Percentiles rank a stretch among this genome's conserved stretches.
Conservation (phyloP, 2,888 invertebrate genomes). For the Parnassius orleans region DNA sequence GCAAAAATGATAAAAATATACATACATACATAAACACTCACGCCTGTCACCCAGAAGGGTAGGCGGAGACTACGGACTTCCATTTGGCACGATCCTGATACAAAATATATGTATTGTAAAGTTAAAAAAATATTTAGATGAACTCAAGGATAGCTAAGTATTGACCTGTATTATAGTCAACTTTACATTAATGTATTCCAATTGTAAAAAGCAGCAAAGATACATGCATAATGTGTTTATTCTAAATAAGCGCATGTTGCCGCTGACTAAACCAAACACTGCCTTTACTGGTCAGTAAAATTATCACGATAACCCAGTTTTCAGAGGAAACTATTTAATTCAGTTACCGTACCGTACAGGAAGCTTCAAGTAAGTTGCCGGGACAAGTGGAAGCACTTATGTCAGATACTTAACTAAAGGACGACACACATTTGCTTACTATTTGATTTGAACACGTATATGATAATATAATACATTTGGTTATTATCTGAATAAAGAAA, state of each 20-base stretch:
- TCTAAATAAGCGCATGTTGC: conserved; percentile 39
- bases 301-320: conserved; percentile 70
- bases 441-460: neutral
- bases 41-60: no score
- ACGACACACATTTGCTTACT: conserved; percentile 13
- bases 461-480: no score
- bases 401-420: conserved; percentile 30
- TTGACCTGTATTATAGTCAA: neutral
- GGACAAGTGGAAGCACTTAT: conserved; percentile 52
- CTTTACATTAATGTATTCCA: conserved; percentile 4
- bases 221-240: conserved; percentile 26
- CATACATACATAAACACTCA: no score
- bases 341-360: conserved; percentile 54
- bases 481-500: no score
- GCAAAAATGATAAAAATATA: no score
- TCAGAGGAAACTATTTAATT: conserved; percentile 68
- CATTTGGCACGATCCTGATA: no score
- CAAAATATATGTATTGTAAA: no score
- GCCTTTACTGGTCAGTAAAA: conserved; percentile 50
- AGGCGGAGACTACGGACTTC: no score
- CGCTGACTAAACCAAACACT: conserved; percentile 33
- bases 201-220: conserved; percentile 7
- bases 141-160: no score
- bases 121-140: no score
- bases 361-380: conserved; percentile 52